A percentile compares a stretch with the other conserved stretches of the same genome.
These are phyloP conservation scores for Bombycilla garrulus DNA, from an alignment of 2,113 vertebrate genomes.

Conservation along the genomic window DNA sequence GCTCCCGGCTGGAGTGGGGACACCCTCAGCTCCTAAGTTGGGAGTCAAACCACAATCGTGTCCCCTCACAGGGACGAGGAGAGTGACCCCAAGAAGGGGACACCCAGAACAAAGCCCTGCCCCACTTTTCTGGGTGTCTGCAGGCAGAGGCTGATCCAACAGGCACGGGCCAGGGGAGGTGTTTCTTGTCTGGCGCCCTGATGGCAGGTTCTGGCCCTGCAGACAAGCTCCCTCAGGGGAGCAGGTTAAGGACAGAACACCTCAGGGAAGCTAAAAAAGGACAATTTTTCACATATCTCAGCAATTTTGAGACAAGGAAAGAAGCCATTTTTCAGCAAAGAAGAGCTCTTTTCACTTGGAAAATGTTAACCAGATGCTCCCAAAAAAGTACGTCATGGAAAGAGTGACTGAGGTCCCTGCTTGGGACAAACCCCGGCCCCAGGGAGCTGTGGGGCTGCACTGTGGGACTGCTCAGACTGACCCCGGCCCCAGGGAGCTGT, in stretches of 20 bases:
- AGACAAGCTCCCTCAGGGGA: not conserved
- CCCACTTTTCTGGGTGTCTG: not conserved
- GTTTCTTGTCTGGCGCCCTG: not conserved
- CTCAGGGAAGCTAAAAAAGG: accelerated
- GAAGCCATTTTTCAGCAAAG: not conserved
- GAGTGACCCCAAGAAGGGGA: not conserved
- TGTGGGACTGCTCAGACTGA: not conserved
- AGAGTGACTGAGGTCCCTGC: not conserved
- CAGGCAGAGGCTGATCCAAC: accelerated
- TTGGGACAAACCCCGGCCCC: not conserved
- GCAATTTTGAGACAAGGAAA: not conserved
- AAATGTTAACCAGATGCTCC: constrained; percentile 48
- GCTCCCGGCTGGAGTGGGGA: not conserved
- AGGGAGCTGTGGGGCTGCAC: not conserved
- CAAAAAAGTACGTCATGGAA: not conserved
- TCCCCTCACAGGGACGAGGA: not conserved
- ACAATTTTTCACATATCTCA: not conserved
- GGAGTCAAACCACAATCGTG: accelerated
- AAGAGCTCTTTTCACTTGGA: not conserved
- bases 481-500: not conserved
- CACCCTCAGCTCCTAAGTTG: not conserved
- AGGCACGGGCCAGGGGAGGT: not conserved
- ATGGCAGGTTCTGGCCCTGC: too few relatives aligned
- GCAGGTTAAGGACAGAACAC: not conserved
- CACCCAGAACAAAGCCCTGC: not conserved